These are phyloP conservation scores for Coregonus suidteri DNA, from an alignment of 2,797 vertebrate species.

Conservation along the genomic window DNA sequence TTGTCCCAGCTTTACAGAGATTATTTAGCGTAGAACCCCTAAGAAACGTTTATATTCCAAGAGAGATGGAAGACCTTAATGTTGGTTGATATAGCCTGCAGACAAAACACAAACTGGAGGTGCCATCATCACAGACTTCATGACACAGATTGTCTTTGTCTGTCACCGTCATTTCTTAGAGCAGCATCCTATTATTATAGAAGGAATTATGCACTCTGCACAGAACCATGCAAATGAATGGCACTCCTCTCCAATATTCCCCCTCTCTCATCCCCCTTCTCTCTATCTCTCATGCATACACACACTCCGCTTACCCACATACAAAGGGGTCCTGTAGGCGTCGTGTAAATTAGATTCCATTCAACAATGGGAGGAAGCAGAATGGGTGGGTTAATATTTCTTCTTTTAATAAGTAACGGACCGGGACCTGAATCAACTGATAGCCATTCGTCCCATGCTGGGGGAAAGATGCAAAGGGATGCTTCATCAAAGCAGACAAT, in stretches of 20 bases:
- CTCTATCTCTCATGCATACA: slow-evolving; percentile 30
- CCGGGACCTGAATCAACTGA: slow-evolving; percentile 63
- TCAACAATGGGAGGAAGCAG: slow-evolving; percentile 55
- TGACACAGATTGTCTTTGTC: slow-evolving; percentile 37
- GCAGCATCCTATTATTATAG: slow-evolving; percentile 40
- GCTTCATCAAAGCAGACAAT: too few relatives aligned
- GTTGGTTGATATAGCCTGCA: slow-evolving; percentile 8
- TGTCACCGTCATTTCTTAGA: neutral
- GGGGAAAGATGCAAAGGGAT: too few relatives aligned
- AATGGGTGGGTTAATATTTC: slow-evolving; percentile 77
- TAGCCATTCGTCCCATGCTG: slow-evolving; percentile 45
- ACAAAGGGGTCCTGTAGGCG: slow-evolving; percentile 59
- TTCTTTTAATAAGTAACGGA: slow-evolving; percentile 73
- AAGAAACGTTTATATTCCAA: too few relatives aligned
- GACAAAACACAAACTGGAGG: slow-evolving; percentile 30
- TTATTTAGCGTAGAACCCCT: too few relatives aligned
- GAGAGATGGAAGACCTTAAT: neutral
- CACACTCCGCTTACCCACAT: slow-evolving; percentile 42
- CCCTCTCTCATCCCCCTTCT: neutral
- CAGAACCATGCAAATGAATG: slow-evolving; percentile 38
- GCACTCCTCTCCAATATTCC: slow-evolving; percentile 37
- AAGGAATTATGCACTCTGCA: slow-evolving; percentile 34
- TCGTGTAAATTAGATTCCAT: slow-evolving; percentile 76
- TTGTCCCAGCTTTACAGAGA: neutral
- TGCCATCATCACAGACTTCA: neutral